Base-by-base conservation (phyloP, 1,140 invertebrate species). In the Drosophila funebris region DNA sequence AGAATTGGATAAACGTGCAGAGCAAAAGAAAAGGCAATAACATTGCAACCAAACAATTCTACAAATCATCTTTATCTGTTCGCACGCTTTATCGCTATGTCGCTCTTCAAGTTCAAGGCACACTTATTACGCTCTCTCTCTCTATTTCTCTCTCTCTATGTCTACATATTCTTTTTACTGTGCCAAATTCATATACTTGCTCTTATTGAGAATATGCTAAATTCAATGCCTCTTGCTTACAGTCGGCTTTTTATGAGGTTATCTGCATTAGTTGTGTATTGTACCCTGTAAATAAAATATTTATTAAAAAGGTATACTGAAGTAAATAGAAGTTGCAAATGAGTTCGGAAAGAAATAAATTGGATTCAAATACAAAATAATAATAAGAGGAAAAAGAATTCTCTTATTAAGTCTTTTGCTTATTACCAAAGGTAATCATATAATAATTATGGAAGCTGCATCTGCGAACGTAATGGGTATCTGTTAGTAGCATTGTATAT, bases 231-330 rank as follows among this genome's bases (percentile, higher is more conserved):
- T 57, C 8, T 33, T 13, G 22, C 7, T 43, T 14, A 24, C 18
- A 56, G 27, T 8, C 6, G 11, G 8, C 8, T 41, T 31, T 62
- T 31, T 27, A n/a, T 9, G 60, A 64, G 16, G 69, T 53, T 41
- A 57, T 64, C 52, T 46, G 31, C 8, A n/a, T 27, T 8, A 36
- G 61, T 66, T 66, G 68, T 66, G 64, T 31, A 53, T 46, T 14
- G 4, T 60, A 60, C 56, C 56, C 57, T 48, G 18, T 24, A 33
- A 9, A 33, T 39, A 27, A 13, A 13, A 8, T 36, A 2, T 54
- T 14, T 33, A 31, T 13, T 9, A 33, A 52, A 29, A 53, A 11
- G 14, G 5, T 3, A 4, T 16, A 53, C 2, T 36, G 7, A 52
- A 44, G 1, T n/a, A n/a, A n/a, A n/a, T n/a, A n/a, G n/a, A n/a